Evolutionary conservation across 2,797 vertebrate genomes (phyloP), one percentile per base, ranked within the genome.

Genomic region (Chrosomus eos): DNA sequence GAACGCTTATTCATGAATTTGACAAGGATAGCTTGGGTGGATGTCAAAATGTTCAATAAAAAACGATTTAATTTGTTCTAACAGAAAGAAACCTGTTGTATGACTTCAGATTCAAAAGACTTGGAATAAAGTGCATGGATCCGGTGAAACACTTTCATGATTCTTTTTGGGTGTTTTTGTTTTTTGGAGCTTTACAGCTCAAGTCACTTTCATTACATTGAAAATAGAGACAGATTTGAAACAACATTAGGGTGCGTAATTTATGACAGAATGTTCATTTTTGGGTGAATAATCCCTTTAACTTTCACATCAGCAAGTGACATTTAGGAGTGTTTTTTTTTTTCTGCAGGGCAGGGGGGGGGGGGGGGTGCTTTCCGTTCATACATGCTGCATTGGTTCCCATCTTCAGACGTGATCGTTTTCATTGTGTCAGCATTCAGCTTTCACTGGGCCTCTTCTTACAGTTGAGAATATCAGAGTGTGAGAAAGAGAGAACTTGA

Each of bases 401-500:
- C 80, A 81, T 75, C 71, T 66, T 83, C 74, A 77, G 77, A 88
- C 26, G 28, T 74, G 33, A 86, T 67, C 18, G n/a, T 67, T 90
- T 89, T 89, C 68, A 62, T 86, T 75, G 86, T 81, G 82, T 90
- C 90, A 92, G 89, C 84, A 74, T 82, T 88, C 88, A 83, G 85
- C 89, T 86, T 73, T 45, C 85, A 86, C 83, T 73, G 48, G 81
- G 68, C 79, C 76, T 82, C 26, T 82, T 84, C 82, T 60, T 66
- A 66, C 87, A 87, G 85, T 86, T 87, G 86, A 90, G 87, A 90
- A 90, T 87, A 79, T 85, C 58, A 88, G 85, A 89, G 80, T 86
- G 89, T 89, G 89, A 86, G 89, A 91, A 92, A 89, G 38, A 66
- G 89, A 91, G 74, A 88, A 83, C 81, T 86, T 82, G 71, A 80